These are phyloP conservation scores for Sussaba pulchella DNA, from an alignment of 2,888 invertebrate genomes.

Conservation along the genomic window DNA sequence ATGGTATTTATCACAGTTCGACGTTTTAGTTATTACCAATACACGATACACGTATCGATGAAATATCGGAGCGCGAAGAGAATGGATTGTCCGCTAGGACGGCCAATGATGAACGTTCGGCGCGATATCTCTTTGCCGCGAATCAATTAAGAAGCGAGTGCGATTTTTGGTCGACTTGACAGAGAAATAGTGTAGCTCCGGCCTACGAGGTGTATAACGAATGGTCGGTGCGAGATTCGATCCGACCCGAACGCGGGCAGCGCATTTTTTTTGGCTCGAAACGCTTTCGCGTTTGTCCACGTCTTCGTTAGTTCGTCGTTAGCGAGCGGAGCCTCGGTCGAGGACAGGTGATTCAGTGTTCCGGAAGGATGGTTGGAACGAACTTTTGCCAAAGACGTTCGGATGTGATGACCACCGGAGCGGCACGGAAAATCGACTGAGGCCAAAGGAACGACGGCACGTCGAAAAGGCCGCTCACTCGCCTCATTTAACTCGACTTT, in stretches of 20 bases:
- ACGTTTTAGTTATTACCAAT: conserved; percentile 7
- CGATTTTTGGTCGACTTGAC: background rate
- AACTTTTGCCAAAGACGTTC: conserved; percentile 46
- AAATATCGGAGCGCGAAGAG: conserved; percentile 11
- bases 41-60: conserved; percentile 24
- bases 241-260: background rate
- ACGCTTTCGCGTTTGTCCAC: background rate
- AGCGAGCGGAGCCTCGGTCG: conserved; percentile 23
- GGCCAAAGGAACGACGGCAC: conserved; percentile 1
- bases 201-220: background rate
- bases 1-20: conserved; percentile 18
- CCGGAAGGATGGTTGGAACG: conserved; percentile 56
- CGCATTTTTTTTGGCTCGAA: conserved; percentile 11
- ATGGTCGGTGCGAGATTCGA: background rate
- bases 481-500: conserved; percentile 49
- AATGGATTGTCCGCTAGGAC: conserved; percentile 1
- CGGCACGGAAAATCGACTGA: conserved; percentile 14
- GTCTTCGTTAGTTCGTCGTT: conserved; percentile 4
- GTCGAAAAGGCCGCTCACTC: conserved; percentile 42
- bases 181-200: conserved; percentile 1
- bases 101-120: conserved; percentile 15
- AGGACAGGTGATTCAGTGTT: conserved; percentile 40
- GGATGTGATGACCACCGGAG: background rate
- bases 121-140: conserved; percentile 6
- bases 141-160: conserved; percentile 12